These are phyloP conservation scores for Ptilodon capucinus DNA, from an alignment of 2,888 invertebrate genomes.

Conservation along the genomic window DNA sequence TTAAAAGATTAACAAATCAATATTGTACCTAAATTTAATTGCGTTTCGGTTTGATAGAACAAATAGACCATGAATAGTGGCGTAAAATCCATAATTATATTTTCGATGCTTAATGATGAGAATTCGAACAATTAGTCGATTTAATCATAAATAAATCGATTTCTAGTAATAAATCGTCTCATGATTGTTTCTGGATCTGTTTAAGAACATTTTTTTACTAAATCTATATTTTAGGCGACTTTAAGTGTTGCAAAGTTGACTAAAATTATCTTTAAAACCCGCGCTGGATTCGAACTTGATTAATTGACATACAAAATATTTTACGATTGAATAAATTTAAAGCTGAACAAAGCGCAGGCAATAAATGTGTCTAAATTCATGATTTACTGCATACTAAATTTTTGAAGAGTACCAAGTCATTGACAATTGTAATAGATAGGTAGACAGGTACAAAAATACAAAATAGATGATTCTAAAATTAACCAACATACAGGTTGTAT, in stretches of 20 bases:
- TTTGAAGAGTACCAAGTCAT: background rate
- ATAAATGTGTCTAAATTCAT: background rate
- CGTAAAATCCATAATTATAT: slow-evolving; percentile 55
- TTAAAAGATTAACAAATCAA: slow-evolving; percentile 12
- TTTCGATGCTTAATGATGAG: slow-evolving; percentile 29
- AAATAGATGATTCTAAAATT: no score
- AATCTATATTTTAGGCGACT: background rate
- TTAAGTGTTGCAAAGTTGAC: background rate
- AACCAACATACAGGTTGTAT: no score
- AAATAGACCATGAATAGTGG: slow-evolving; percentile 42
- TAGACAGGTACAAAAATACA: no score
- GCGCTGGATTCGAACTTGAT: background rate
- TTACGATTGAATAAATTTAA: background rate
- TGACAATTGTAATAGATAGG: background rate
- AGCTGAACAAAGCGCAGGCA: background rate
- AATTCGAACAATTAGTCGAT: slow-evolving; percentile 34
- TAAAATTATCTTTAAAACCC: background rate
- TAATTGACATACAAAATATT: background rate
- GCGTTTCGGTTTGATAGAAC: slow-evolving; percentile 28
- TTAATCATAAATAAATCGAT: slow-evolving; percentile 33
- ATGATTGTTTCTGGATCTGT: slow-evolving; percentile 12
- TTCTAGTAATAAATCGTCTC: slow-evolving; percentile 15
- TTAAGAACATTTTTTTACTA: background rate
- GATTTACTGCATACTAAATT: background rate
- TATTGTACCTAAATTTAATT: slow-evolving; percentile 21